Evolutionary conservation across 2,797 vertebrate genomes (phyloP).

Genomic region (Thripadectes ignobilis): DNA sequence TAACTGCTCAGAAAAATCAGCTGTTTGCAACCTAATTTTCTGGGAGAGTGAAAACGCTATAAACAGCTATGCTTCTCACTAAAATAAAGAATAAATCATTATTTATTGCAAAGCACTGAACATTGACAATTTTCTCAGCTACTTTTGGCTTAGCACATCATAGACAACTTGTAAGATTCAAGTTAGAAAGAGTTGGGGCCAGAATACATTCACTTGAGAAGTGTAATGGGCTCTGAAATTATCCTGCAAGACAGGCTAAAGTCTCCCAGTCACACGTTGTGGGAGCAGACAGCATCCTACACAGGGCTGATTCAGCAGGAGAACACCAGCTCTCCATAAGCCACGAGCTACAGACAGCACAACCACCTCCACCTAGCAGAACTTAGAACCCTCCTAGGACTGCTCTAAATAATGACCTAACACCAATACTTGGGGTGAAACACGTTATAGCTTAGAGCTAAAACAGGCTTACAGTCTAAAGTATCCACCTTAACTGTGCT

Average conservation of each 20-base stretch:
- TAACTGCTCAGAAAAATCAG: slow-evolving; percentile 19
- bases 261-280: rapidly evolving
- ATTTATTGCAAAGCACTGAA: background rate
- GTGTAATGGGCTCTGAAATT: background rate
- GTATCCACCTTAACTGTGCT: background rate
- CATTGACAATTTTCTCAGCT: background rate
- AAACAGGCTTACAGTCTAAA: background rate
- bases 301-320: background rate
- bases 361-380: background rate
- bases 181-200: background rate
- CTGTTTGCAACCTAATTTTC: slow-evolving; percentile 24
- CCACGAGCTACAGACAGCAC: background rate
- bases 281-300: background rate
- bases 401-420: background rate
- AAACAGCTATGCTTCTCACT: background rate
- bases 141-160: background rate
- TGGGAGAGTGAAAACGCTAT: background rate
- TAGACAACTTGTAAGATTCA: background rate
- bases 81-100: background rate
- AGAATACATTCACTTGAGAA: background rate
- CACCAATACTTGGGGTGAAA: background rate
- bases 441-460: background rate
- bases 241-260: background rate
- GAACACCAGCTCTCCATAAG: background rate
- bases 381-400: no score